Evolutionary conservation across 2,888 invertebrate species (phyloP).

Genomic region (Limnephilus marmoratus): DNA sequence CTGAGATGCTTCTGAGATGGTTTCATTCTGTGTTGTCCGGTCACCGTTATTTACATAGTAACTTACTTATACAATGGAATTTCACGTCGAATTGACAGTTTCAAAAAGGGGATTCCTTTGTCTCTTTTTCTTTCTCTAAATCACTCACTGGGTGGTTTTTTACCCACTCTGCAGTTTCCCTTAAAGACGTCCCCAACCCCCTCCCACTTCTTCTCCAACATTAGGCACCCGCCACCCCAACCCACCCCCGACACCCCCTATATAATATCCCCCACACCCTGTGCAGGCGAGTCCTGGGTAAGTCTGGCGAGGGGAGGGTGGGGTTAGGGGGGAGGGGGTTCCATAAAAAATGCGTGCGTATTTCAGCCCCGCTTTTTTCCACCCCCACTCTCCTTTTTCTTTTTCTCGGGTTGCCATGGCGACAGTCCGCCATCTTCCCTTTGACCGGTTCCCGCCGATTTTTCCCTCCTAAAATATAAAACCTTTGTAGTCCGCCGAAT

Average conservation of each 20-base stretch:
- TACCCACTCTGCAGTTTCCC: conserved; percentile 14
- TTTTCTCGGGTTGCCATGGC: conserved; percentile 60
- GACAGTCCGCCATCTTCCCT: conserved; percentile 54
- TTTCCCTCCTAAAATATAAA: conserved; percentile 58
- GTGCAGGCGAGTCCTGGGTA: not conserved
- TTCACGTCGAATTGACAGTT: not conserved
- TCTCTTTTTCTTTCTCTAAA: not conserved
- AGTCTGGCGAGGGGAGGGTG: not conserved
- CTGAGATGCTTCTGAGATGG: no score
- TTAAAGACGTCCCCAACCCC: conserved; percentile 3
- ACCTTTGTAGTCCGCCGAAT: conserved; percentile 22
- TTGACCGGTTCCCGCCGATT: conserved; percentile 53
- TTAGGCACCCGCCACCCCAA: not conserved
- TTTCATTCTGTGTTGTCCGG: no score
- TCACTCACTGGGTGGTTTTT: conserved; percentile 5
- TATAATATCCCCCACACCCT: conserved; percentile 1
- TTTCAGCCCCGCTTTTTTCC: conserved; percentile 58
- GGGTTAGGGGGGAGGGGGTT: conserved; percentile 24
- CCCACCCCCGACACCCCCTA: not conserved
- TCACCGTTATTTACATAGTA: no score
- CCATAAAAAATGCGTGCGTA: conserved; percentile 58
- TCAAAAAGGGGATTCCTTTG: not conserved
- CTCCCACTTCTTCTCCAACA: not conserved
- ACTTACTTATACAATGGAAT: not conserved
- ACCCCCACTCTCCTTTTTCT: conserved; percentile 55